Evolutionary conservation across 2,113 vertebrate species (phyloP), one percentile per base, ranked within the genome.

Genomic region (Barbus barbus): DNA sequence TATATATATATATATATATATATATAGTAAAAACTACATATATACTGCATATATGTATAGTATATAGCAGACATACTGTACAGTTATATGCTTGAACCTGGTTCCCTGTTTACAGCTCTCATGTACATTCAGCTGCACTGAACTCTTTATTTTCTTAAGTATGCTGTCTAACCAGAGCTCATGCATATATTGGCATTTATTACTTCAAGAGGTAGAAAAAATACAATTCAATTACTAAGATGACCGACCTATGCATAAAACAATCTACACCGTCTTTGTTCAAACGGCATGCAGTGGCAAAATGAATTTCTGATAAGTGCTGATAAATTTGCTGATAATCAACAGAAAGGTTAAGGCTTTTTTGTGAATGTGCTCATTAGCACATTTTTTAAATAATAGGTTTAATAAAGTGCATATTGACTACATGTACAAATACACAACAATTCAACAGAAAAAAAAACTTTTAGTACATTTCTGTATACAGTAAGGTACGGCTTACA

Each of bases 21-120:
- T 0, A 36, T 1, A 36, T 0, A 36, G 0, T 5, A 1, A 31
- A 1, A 31, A 1, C 1, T 3, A 31, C 31, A 31, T 3, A 31
- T 3, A 31, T 3, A 31, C 31, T 3, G 3, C 31, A 31, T 3
- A 31, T 3, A 31, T 3, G 3, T 3, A 31, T 3, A n/a, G n/a
- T 0, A 36, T 1, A 36, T 0, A 36, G 0, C n/a, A n/a, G n/a
- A n/a, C n/a, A n/a, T n/a, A n/a, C n/a, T n/a, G n/a, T n/a, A n/a
- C n/a, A n/a, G n/a, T n/a, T n/a, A n/a, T 5, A 36, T 36, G 36
- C 36, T 36, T 36, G 36, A 5, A 36, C 4, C 36, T 36, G 4
- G 36, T 5, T 36, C 36, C 36, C 36, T 36, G 36, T 6, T 36
- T 11, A 44, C 41, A 11, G 41, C 41, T 44, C 3, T 44, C 12